Conservation (phyloP, 2,113 vertebrate species). For the Elachura formosa region DNA sequence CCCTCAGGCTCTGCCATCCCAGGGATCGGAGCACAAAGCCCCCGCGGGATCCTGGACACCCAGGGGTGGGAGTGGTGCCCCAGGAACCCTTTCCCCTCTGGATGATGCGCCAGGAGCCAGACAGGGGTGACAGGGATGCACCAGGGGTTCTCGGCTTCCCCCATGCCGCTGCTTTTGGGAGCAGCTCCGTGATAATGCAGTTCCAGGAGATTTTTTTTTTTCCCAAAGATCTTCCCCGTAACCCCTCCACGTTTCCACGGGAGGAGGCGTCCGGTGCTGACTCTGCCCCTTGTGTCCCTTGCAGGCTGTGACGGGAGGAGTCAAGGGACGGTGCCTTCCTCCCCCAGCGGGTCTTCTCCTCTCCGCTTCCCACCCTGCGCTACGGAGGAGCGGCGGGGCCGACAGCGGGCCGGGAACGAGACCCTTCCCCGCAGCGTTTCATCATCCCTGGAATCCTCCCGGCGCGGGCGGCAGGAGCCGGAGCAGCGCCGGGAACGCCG, state of each 20-base stretch:
- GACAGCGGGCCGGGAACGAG: not conserved
- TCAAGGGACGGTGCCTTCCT: conserved; percentile 72
- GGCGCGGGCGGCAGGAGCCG: not conserved
- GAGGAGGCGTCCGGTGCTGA: not conserved
- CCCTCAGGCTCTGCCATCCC: not conserved
- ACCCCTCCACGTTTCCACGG: accelerated
- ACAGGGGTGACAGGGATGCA: accelerated
- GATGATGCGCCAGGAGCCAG: not conserved
- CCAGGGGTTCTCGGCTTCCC: no score
- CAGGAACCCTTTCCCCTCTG: not conserved
- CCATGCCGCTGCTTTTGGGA: accelerated
- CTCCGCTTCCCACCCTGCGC: not conserved
- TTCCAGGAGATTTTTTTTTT: not conserved
- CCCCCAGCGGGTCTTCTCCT: conserved; percentile 60
- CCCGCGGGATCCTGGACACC: accelerated
- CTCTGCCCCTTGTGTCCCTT: conserved; percentile 1
- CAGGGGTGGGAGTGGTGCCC: not conserved
- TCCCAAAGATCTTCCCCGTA: accelerated
- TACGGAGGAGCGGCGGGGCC: not conserved
- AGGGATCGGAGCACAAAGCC: not conserved
- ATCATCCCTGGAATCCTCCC: not conserved
- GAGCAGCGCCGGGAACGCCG: not conserved
- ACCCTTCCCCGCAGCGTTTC: not conserved
- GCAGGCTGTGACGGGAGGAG: conserved; percentile 82
- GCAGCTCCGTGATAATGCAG: accelerated